phyloP scores from a whole-genome alignment of 2,113 vertebrate species.

The Dunckerocampus dactyliophorus region DNA sequence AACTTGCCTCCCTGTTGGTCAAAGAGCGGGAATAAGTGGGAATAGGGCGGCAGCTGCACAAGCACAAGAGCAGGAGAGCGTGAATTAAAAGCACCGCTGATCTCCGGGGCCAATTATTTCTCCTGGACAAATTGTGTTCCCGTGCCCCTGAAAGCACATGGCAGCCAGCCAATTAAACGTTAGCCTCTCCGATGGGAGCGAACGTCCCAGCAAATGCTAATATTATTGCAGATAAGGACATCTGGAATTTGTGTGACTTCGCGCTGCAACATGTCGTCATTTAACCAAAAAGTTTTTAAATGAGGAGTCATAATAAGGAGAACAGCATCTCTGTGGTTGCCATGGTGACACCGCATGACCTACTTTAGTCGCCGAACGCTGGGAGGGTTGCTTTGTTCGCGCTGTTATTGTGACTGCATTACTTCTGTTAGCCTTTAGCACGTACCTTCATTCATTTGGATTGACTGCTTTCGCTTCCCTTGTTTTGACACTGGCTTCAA shows the following conservation, averaged over 20 bases:
- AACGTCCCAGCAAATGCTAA: slow-evolving; percentile 56
- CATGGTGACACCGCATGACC: background rate
- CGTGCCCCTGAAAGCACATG: slow-evolving; percentile 29
- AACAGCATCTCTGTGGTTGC: slow-evolving; percentile 5
- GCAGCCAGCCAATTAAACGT: slow-evolving; percentile 51
- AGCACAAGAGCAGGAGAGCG: slow-evolving; percentile 16
- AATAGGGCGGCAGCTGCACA: slow-evolving; percentile 21
- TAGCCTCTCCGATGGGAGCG: slow-evolving; percentile 38
- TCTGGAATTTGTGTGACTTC: background rate
- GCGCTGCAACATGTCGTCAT: background rate
- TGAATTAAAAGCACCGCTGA: slow-evolving; percentile 46
- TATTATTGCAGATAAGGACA: slow-evolving; percentile 60
- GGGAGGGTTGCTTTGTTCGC: background rate
- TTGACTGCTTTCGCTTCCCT: background rate
- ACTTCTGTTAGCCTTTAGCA: background rate
- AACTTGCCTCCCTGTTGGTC: too few relatives aligned
- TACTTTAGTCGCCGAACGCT: background rate
- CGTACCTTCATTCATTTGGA: background rate
- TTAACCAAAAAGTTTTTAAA: background rate
- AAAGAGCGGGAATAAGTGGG: slow-evolving; percentile 12
- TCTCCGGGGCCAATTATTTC: slow-evolving; percentile 65
- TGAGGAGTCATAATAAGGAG: background rate
- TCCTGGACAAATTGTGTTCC: slow-evolving; percentile 44
- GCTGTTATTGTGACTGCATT: background rate
- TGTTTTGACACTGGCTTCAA: background rate